phyloP scores from a whole-genome alignment of 1,140 invertebrate genomes.

The Zaprionus vittiger region DNA sequence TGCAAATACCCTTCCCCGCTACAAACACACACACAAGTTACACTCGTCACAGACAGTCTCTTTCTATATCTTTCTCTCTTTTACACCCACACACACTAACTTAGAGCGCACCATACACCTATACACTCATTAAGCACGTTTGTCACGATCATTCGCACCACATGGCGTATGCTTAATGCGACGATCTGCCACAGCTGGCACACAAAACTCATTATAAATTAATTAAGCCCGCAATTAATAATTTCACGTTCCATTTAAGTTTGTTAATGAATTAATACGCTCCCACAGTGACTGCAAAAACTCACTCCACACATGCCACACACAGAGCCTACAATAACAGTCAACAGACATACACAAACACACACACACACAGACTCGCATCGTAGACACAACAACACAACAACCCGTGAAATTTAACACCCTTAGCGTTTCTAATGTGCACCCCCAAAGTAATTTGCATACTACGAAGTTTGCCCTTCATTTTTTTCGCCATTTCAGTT shows the following conservation, averaged over 20 bases:
- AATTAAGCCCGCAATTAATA: constrained; percentile 79
- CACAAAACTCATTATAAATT: constrained; percentile 74
- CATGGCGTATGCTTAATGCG: constrained; percentile 46
- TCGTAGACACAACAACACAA: constrained; percentile 54
- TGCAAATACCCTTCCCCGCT: constrained; percentile 10
- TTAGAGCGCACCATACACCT: constrained; percentile 31
- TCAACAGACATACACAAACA: not conserved
- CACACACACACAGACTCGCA: not conserved
- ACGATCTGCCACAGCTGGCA: constrained; percentile 57
- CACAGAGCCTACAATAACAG: constrained; percentile 25
- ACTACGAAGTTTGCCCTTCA: constrained; percentile 54
- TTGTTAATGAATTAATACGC: constrained; percentile 71
- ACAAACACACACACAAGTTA: constrained; percentile 10
- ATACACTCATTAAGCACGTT: constrained; percentile 36
- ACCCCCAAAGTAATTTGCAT: constrained; percentile 73
- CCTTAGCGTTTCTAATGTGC: constrained; percentile 61
- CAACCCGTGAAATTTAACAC: constrained; percentile 66
- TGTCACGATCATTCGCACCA: constrained; percentile 51
- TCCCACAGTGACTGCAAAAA: constrained; percentile 46
- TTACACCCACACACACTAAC: constrained; percentile 16
- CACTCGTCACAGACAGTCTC: not conserved
- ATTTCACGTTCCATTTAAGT: constrained; percentile 80
- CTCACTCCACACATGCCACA: constrained; percentile 30
- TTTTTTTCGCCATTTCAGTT: constrained; percentile 34
- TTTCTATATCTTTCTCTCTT: not conserved